Evolutionary conservation across 1,140 invertebrate species (phyloP), one percentile per base, ranked within the genome.

Genomic region (Drosophila erecta): DNA sequence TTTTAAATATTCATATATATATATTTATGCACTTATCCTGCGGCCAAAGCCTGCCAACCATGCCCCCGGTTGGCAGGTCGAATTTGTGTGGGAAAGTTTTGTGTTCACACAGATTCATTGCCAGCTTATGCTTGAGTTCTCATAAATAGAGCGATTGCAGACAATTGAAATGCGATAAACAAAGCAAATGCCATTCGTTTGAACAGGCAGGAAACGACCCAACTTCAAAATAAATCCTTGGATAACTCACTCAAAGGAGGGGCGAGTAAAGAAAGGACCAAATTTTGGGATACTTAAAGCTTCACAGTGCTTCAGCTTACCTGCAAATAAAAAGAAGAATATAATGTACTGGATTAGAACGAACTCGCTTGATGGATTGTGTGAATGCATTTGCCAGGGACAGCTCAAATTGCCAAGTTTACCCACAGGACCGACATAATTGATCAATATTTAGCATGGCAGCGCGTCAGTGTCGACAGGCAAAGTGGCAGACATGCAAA

Each of bases 371-470:
- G 64, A 67, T 67, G 64, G 72, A 61, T 62, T 15, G 56, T 60
- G 61, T 40, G 70, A 43, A 50, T 69, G 56, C 71, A 75, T 65
- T 76, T 59, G 57, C 41, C 49, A 30, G 46, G 47, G 40, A 53
- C 30, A 71, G 77, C 60, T 57, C 17, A 46, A 84, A 80, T 76
- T 71, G 72, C 55, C 57, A 37, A 8, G n/a, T 15, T 56, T 49
- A 38, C 41, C 20, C n/a, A 35, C 17, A 53, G 64, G 51, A n/a
- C 51, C 47, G 50, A 35, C 58, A 72, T 81, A 87, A 87, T 86
- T 81, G 83, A 87, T 81, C 75, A 70, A 81, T 79, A 86, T 87
- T 86, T 76, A 76, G 78, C 74, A 77, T 76, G 81, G 61, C 64
- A 55, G 46, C 38, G 51, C 43, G 35, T 61, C 49, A 76, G 65